Percentiles rank a stretch among this genome's conserved stretches.
These are phyloP conservation scores for Scalopus aquaticus DNA, from an alignment of 2,113 vertebrate genomes.

Conservation along the genomic window DNA sequence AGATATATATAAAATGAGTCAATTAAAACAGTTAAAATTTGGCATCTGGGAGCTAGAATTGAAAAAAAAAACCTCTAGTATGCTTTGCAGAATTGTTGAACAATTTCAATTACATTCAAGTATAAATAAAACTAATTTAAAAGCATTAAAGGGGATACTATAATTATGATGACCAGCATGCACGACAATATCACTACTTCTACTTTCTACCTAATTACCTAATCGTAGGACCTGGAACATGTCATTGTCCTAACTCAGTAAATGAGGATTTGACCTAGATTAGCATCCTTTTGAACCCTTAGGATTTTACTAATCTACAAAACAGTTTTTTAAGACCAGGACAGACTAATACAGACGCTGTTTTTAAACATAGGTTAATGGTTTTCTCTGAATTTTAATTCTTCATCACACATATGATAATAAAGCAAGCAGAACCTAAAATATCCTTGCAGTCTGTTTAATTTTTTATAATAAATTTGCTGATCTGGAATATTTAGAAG, in stretches of 20 bases:
- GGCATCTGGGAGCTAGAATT: neutral
- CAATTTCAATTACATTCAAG: neutral
- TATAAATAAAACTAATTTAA: neutral
- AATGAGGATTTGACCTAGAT: neutral
- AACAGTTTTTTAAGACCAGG: too few relatives aligned
- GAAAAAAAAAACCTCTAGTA: neutral
- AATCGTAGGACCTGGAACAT: neutral
- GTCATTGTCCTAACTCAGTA: neutral
- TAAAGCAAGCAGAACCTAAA: neutral
- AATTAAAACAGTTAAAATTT: neutral
- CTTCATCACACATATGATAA: neutral
- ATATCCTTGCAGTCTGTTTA: neutral
- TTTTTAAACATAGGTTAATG: neutral
- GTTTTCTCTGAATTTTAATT: neutral
- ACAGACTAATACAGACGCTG: neutral
- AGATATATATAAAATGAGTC: neutral
- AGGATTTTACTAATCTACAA: neutral
- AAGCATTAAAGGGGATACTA: neutral
- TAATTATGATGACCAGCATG: neutral
- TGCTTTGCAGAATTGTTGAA: conserved; percentile 8
- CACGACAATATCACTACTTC: neutral
- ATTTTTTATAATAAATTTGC: neutral
- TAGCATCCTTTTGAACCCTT: neutral
- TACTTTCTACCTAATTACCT: neutral
- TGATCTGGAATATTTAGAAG: neutral